These are phyloP conservation scores for Brachypodius melanocephalos DNA, from an alignment of 2,113 vertebrate genomes.

Conservation along the genomic window DNA sequence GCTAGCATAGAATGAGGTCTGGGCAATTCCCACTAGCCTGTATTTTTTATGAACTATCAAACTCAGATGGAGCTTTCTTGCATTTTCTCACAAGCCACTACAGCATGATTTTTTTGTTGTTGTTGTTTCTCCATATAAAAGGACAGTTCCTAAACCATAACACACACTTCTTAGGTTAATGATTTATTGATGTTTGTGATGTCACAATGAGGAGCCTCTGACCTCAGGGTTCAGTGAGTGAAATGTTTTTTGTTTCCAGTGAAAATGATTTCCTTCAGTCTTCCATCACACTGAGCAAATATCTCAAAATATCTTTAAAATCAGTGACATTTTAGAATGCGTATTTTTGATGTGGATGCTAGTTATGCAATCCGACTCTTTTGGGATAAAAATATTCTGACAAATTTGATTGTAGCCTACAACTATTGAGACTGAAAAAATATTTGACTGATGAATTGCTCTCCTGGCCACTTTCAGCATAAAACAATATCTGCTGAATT, in stretches of 20 bases:
- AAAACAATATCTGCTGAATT: background rate
- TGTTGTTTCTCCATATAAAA: background rate
- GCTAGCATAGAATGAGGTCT: background rate
- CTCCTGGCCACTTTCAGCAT: background rate
- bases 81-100: background rate
- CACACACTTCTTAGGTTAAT: background rate
- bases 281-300: background rate
- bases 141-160: background rate
- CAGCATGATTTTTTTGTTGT: background rate
- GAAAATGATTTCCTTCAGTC: background rate
- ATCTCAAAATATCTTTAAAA: slow-evolving; percentile 10
- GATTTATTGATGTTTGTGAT: background rate
- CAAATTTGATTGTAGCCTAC: background rate
- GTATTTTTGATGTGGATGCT: background rate
- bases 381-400: background rate
- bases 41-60: background rate
- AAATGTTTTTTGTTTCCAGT: background rate
- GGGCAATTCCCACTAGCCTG: background rate
- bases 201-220: background rate
- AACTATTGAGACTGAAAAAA: background rate
- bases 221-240: background rate
- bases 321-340: background rate
- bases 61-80: background rate
- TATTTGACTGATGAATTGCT: background rate
- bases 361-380: slow-evolving; percentile 1